A percentile compares a stretch with the other conserved stretches of the same genome.
phyloP scores from a whole-genome alignment of 2,888 invertebrate genomes.

The Folsomia manolachei region DNA sequence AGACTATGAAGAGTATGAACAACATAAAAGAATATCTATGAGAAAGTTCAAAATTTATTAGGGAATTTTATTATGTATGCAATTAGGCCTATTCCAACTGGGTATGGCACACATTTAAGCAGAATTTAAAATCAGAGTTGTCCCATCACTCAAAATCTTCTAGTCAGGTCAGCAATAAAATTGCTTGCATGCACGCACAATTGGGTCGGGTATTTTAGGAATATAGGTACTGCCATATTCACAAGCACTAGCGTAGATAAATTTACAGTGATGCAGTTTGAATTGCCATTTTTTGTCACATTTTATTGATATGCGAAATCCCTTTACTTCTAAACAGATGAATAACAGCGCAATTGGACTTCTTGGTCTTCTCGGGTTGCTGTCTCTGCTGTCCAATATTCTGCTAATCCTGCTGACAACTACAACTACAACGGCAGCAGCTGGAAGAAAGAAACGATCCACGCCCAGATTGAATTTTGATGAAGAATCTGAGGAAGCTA shows the following conservation, averaged over 20 bases:
- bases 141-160: too few relatives aligned
- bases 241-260: too few relatives aligned
- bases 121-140: background rate
- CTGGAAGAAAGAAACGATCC: conserved; percentile 17
- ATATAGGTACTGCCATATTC: too few relatives aligned
- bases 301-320: too few relatives aligned
- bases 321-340: too few relatives aligned
- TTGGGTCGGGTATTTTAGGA: too few relatives aligned
- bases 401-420: conserved; percentile 34
- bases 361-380: conserved; percentile 36
- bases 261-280: too few relatives aligned
- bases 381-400: conserved; percentile 35
- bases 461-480: background rate
- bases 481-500: conserved; percentile 19
- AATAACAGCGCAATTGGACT: conserved; percentile 42
- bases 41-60: background rate
- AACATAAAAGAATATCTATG: background rate
- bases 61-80: background rate
- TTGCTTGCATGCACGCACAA: too few relatives aligned
- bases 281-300: too few relatives aligned
- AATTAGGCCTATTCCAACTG: background rate
- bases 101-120: background rate
- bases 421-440: conserved; percentile 29
- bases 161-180: too few relatives aligned
- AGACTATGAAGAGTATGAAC: background rate